Conservation (phyloP, 2,113 vertebrate genomes). For the Mesoclemmys tuberculata region DNA sequence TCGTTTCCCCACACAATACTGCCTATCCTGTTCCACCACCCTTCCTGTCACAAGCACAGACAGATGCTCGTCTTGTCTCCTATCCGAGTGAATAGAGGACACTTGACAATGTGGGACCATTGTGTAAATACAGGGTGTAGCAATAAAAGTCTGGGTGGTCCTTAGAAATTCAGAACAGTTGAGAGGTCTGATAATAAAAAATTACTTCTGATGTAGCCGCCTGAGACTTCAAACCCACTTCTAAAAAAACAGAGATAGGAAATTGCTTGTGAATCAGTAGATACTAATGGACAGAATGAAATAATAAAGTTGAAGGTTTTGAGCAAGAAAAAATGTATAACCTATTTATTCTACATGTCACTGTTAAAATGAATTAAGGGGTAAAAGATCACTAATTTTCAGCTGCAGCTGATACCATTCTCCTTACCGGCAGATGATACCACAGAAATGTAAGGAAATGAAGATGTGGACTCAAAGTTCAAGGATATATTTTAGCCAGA, state of each 20-base stretch:
- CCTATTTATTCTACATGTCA: not conserved
- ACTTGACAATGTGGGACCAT: not conserved
- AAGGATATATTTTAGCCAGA: not conserved
- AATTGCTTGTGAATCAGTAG: not conserved
- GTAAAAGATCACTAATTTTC: not conserved
- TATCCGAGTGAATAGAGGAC: rapidly evolving
- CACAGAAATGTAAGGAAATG: not conserved
- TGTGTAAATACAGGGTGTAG: not conserved
- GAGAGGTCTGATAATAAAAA: not conserved
- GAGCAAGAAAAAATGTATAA: not conserved
- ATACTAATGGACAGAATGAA: not conserved
- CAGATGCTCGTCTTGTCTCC: too few relatives aligned
- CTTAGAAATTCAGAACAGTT: not conserved
- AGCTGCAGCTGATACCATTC: not conserved
- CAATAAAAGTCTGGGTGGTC: not conserved
- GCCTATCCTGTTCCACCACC: not conserved
- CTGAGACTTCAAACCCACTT: not conserved
- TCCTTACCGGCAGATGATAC: not conserved
- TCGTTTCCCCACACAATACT: not conserved
- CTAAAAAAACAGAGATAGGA: not conserved
- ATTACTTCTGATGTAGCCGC: not conserved
- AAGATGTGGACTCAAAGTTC: not conserved
- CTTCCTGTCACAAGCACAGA: not conserved
- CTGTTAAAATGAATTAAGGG: too few relatives aligned
- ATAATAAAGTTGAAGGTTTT: not conserved